phyloP scores from a whole-genome alignment of 2,797 vertebrate genomes.

The Dryobates pubescens region DNA sequence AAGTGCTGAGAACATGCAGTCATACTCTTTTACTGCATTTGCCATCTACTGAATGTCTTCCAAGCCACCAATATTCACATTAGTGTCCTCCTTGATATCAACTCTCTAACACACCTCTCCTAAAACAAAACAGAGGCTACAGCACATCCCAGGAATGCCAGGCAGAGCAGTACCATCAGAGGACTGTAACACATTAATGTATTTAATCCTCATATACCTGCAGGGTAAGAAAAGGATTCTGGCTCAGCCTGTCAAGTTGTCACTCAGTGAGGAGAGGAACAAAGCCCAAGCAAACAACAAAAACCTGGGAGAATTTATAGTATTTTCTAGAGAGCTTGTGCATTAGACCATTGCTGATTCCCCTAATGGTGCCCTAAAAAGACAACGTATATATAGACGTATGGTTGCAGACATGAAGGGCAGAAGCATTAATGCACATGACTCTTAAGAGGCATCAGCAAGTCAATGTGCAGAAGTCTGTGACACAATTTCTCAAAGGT shows the following conservation, averaged over 20 bases:
- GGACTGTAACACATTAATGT: background rate
- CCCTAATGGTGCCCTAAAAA: slow-evolving; percentile 21
- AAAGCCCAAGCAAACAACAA: background rate
- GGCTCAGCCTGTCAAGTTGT: slow-evolving; percentile 22
- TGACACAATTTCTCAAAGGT: slow-evolving; percentile 8
- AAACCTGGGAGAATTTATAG: background rate
- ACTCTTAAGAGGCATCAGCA: slow-evolving; percentile 19
- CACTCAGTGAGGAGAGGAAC: background rate
- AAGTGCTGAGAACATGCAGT: background rate
- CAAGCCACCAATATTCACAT: background rate
- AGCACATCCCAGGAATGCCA: background rate
- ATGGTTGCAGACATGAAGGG: slow-evolving; percentile 14
- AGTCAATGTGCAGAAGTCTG: slow-evolving; percentile 27
- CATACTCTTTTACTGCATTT: background rate
- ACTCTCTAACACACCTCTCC: background rate
- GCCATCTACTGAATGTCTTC: slow-evolving; percentile 7
- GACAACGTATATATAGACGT: background rate
- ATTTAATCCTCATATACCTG: background rate
- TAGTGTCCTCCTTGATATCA: background rate
- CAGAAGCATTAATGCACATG: slow-evolving; percentile 5
- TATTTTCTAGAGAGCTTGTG: background rate
- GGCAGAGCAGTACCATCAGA: background rate
- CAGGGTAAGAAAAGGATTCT: background rate
- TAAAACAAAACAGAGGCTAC: background rate
- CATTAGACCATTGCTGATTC: background rate